phyloP scores from a whole-genome alignment of 2,888 invertebrate genomes.

The Oegoconia quadripuncta region DNA sequence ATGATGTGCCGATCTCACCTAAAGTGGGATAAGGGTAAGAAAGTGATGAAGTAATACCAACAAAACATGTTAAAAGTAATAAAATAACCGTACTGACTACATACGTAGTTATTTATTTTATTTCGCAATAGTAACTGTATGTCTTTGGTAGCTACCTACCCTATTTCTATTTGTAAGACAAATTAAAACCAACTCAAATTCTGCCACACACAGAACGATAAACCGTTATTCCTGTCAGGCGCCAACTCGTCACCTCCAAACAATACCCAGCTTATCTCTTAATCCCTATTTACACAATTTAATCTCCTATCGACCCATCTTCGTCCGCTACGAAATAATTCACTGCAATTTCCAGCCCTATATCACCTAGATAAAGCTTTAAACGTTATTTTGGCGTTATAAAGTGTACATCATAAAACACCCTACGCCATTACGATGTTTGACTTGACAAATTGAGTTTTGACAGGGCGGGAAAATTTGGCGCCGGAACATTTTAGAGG shows the following conservation, averaged over 20 bases:
- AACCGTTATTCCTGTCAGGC: conserved; percentile 42
- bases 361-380: conserved; percentile 37
- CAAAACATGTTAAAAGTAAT: no score
- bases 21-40: no score
- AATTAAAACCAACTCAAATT: conserved; percentile 40
- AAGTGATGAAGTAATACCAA: no score
- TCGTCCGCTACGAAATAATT: conserved; percentile 18
- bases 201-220: conserved; percentile 48
- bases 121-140: no score
- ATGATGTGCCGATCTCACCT: no score
- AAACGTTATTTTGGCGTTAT: conserved; percentile 24
- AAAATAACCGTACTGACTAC: no score
- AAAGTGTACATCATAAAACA: conserved; percentile 36
- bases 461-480: conserved; percentile 67
- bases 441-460: conserved; percentile 77
- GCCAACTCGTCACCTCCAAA: conserved; percentile 63
- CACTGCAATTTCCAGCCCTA: conserved; percentile 51
- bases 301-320: conserved; percentile 50
- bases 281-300: conserved; percentile 78
- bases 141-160: no score
- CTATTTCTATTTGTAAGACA: no score
- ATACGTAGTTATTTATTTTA: no score
- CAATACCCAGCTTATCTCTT: conserved; percentile 70
- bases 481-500: conserved; percentile 51
- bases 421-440: conserved; percentile 65